Evolutionary conservation across 2,113 vertebrate species (phyloP).

Genomic region (Labeo catla): DNA sequence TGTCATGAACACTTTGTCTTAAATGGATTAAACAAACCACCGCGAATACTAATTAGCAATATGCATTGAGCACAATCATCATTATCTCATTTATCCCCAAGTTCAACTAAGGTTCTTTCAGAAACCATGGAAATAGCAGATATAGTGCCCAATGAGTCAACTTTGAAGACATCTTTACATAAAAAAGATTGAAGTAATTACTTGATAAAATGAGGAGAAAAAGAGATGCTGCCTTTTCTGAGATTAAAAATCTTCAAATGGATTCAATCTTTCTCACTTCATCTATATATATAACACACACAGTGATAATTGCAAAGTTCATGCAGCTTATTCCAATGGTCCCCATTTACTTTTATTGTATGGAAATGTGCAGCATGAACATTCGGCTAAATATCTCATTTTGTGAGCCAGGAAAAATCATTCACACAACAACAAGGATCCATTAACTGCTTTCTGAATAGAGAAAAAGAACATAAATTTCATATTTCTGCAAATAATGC

Average conservation of each 20-base stretch:
- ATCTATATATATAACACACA: not conserved
- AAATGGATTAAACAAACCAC: conserved; percentile 44
- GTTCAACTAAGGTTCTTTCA: conserved; percentile 23
- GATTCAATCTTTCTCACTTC: not conserved
- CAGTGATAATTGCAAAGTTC: conserved; percentile 36
- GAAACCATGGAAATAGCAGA: not conserved
- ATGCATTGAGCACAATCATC: conserved; percentile 34
- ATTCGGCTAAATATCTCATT: not conserved
- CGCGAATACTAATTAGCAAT: conserved; percentile 48
- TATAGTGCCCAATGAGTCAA: not conserved
- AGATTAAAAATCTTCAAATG: not conserved
- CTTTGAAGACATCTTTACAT: not conserved
- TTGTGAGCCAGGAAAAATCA: not conserved
- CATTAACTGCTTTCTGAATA: not conserved
- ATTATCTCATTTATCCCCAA: conserved; percentile 43
- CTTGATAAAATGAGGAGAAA: conserved; percentile 13
- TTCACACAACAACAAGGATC: not conserved
- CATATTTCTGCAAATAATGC: not conserved
- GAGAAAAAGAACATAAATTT: not conserved
- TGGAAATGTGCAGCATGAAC: not conserved
- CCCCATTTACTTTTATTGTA: not conserved
- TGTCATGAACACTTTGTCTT: conserved; percentile 46
- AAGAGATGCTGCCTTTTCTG: not conserved
- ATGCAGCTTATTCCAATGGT: not conserved
- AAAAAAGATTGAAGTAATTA: conserved; percentile 26